phyloP scores from a whole-genome alignment of 2,888 invertebrate genomes.

The Galeruca laticollis region DNA sequence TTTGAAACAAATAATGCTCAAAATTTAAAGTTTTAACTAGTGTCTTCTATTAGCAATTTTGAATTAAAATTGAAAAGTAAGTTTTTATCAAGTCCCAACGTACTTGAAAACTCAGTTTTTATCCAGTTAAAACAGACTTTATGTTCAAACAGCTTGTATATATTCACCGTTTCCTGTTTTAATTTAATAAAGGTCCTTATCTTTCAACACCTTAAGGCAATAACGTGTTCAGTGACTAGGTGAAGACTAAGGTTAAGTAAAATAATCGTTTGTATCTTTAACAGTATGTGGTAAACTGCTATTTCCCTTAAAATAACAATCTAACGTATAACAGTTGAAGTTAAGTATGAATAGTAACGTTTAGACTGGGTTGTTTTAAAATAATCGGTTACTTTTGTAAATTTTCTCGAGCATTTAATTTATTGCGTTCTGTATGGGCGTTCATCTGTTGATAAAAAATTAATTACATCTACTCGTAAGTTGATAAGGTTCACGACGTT shows the following conservation, averaged over 20 bases:
- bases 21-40: too few species aligned
- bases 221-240: constrained; percentile 30
- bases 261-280: constrained; percentile 42
- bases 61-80: too few species aligned
- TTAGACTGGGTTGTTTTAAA: neutral
- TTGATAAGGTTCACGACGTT: neutral
- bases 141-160: neutral
- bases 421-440: constrained; percentile 30
- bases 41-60: too few species aligned
- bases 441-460: constrained; percentile 25
- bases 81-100: too few species aligned
- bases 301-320: neutral
- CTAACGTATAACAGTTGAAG: neutral
- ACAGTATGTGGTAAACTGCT: constrained; percentile 38
- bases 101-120: too few species aligned
- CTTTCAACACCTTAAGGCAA: constrained; percentile 20
- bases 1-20: too few species aligned
- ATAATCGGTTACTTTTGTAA: constrained; percentile 23
- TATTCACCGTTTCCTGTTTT: neutral
- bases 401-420: constrained; percentile 23
- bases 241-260: constrained; percentile 35
- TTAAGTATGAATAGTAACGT: neutral
- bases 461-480: too few species aligned
- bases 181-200: neutral
- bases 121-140: neutral